Conservation (phyloP, 2,113 vertebrate species). For the Actinemys pallida region DNA sequence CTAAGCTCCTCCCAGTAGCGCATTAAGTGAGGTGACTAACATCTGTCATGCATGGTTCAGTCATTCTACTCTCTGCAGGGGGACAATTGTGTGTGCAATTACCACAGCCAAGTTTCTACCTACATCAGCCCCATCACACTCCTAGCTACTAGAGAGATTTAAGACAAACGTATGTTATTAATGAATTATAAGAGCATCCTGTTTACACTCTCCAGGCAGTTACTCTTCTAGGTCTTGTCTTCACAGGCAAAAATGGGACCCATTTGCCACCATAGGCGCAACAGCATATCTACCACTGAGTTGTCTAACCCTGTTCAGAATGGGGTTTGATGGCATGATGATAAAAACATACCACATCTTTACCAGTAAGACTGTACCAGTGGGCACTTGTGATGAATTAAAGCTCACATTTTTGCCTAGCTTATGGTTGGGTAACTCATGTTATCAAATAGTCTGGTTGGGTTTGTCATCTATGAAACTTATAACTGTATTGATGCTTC, state of each 20-base stretch:
- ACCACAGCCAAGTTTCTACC: not conserved
- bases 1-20: not conserved
- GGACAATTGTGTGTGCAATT: not conserved
- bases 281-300: rapidly evolving
- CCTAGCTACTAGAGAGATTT: not conserved
- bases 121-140: not conserved
- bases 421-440: not conserved
- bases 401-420: not conserved
- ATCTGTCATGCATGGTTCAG: not conserved
- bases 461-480: not conserved
- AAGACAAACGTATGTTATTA: not conserved
- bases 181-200: not conserved
- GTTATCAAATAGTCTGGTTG: rapidly evolving
- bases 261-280: not conserved
- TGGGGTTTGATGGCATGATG: not conserved
- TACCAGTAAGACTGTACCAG: not conserved
- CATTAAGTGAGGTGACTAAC: not conserved
- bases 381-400: not conserved
- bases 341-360: not conserved
- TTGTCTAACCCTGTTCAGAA: not conserved
- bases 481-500: not conserved
- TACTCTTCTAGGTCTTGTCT: not conserved
- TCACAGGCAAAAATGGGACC: not conserved
- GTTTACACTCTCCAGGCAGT: rapidly evolving
- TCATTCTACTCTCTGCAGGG: not conserved